phyloP scores from a whole-genome alignment of 2,888 invertebrate species.

The Nasonia oneida region DNA sequence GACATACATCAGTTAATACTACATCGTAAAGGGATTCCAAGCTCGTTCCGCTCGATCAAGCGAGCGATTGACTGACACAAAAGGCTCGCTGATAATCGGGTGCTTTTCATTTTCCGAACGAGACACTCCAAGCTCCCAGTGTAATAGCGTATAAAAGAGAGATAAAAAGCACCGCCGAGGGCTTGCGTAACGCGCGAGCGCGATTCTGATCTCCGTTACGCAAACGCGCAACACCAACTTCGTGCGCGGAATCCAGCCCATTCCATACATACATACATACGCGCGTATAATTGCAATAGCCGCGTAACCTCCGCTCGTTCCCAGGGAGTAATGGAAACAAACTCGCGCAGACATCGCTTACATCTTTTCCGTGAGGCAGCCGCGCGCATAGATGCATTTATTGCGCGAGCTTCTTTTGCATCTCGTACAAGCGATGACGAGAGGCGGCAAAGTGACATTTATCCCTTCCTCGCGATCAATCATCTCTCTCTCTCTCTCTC shows the following conservation, averaged over 20 bases:
- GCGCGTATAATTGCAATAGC: not conserved
- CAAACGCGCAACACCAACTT: not conserved
- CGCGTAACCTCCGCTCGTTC: not conserved
- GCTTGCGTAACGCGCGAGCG: not conserved
- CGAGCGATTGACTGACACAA: not conserved
- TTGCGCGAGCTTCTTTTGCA: not conserved
- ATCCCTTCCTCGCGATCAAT: constrained; percentile 42
- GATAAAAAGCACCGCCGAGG: not conserved
- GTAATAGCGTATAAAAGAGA: not conserved
- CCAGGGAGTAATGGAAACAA: not conserved
- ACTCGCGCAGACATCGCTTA: not conserved
- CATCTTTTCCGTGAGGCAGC: not conserved
- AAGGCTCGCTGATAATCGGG: not conserved
- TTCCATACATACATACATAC: not conserved
- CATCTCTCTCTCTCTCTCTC: constrained; percentile 6
- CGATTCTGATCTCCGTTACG: not conserved
- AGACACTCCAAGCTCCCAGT: too few relatives aligned
- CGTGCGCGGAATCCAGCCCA: not conserved
- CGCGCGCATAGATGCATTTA: not conserved
- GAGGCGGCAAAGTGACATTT: constrained; percentile 40
- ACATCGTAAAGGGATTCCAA: not conserved
- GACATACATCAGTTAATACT: not conserved
- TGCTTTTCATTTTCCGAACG: not conserved
- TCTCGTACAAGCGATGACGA: not conserved
- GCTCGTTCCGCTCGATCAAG: not conserved